phyloP scores from a whole-genome alignment of 2,113 vertebrate species.

The Callocephalon fimbriatum region DNA sequence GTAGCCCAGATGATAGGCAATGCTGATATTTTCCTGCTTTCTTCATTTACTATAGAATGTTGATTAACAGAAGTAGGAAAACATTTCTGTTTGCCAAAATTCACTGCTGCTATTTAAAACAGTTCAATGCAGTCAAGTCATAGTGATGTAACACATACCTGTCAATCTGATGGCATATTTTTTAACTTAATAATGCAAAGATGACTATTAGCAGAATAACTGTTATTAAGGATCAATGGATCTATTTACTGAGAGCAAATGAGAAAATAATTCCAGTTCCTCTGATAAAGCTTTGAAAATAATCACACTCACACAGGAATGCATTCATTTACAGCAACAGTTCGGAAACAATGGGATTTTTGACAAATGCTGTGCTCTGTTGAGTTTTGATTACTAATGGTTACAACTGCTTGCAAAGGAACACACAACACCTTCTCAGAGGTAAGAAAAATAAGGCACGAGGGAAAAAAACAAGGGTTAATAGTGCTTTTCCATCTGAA shows the following conservation, averaged over 20 bases:
- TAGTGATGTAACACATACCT: not conserved
- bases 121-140: not conserved
- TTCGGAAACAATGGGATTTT: slow-evolving; percentile 4
- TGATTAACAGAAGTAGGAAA: not conserved
- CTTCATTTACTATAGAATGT: not conserved
- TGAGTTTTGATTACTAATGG: not conserved
- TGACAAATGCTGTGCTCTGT: not conserved
- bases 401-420: not conserved
- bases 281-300: slow-evolving; percentile 13
- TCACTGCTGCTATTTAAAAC: not conserved
- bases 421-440: not conserved
- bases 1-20: not conserved
- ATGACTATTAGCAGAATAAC: not conserved
- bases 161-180: not conserved
- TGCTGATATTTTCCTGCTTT: not conserved
- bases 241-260: not conserved
- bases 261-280: slow-evolving; percentile 20
- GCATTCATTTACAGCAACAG: not conserved
- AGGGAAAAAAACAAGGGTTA: not conserved
- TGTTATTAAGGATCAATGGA: slow-evolving; percentile 22
- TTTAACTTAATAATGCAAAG: not conserved
- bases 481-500: not conserved
- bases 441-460: not conserved
- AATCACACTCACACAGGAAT: not conserved
- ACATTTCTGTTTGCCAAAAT: not conserved